These are phyloP conservation scores for Hippocampus kuda DNA, from an alignment of 2,797 vertebrate species.

Conservation along the genomic window DNA sequence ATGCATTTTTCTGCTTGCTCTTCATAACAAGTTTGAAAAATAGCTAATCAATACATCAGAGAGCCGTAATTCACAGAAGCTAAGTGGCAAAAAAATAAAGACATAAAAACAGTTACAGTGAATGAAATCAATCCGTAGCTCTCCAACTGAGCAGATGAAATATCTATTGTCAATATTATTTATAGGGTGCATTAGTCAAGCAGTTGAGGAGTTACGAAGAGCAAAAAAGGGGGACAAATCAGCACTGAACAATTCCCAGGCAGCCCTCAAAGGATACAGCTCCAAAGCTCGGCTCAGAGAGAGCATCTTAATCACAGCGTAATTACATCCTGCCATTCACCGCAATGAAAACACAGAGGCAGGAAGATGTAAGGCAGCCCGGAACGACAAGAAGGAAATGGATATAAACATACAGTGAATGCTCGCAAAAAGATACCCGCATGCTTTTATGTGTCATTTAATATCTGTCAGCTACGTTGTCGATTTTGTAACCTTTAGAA, in stretches of 20 bases:
- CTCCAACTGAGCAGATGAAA: conserved; percentile 30
- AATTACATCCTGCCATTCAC: conserved; percentile 65
- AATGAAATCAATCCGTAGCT: conserved; percentile 23
- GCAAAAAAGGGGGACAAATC: conserved; percentile 29
- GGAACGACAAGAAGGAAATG: conserved; percentile 50
- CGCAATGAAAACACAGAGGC: conserved; percentile 50
- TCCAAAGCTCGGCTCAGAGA: conserved; percentile 48
- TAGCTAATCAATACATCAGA: conserved; percentile 31
- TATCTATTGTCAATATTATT: conserved; percentile 41
- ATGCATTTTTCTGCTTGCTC: conserved; percentile 34
- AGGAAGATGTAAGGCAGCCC: conserved; percentile 50
- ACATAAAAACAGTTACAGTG: conserved; percentile 14
- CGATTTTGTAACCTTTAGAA: conserved; percentile 20
- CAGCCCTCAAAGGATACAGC: conserved; percentile 38
- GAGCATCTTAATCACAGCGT: conserved; percentile 59
- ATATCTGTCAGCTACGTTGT: conserved; percentile 27
- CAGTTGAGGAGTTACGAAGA: conserved; percentile 30
- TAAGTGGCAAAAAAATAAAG: conserved; percentile 26
- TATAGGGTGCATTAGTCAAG: conserved; percentile 33
- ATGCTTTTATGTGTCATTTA: conserved; percentile 39
- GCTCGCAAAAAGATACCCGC: conserved; percentile 28
- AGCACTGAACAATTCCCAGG: conserved; percentile 42
- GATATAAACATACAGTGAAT: conserved; percentile 34
- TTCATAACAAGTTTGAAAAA: conserved; percentile 15
- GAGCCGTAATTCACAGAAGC: conserved; percentile 36